Conservation (phyloP, 2,888 invertebrate species). For the Siphlonurus alternatus region DNA sequence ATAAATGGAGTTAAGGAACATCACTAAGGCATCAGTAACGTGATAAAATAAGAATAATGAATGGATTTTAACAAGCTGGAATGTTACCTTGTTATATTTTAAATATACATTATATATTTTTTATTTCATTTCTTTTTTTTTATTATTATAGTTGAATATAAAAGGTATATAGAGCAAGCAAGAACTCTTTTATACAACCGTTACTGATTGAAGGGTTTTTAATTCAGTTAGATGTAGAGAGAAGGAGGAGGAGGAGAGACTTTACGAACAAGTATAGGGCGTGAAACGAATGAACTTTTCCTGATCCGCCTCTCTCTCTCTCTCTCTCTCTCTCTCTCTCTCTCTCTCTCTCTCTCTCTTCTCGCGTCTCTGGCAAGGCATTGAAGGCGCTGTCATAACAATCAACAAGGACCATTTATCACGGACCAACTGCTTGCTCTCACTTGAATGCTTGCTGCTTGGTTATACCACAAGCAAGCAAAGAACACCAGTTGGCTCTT, state of each 20-base stretch:
- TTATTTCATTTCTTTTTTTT: background rate
- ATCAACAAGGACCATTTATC: background rate
- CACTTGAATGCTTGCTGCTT: background rate
- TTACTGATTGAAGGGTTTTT: too few species aligned
- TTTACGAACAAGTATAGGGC: background rate
- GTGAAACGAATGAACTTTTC: background rate
- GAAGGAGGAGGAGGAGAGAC: too few species aligned
- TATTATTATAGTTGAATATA: too few species aligned
- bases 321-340: background rate
- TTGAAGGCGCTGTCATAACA: background rate
- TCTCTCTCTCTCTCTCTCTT: background rate
- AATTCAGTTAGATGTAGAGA: too few species aligned
- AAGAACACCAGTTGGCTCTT: too few species aligned
- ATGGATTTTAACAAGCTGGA: background rate
- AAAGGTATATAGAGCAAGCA: too few species aligned
- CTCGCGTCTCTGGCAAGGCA: background rate
- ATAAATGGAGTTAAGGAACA: background rate
- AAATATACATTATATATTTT: background rate
- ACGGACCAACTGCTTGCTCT: background rate
- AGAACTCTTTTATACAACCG: too few species aligned
- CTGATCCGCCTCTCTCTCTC: background rate
- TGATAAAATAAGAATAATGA: background rate
- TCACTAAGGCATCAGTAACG: too few species aligned
- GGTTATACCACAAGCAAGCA: too few species aligned
- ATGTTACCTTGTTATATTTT: background rate